Base-by-base conservation (phyloP, 35 echinoderm and acorn worm species). In the Diadema setosum region DNA sequence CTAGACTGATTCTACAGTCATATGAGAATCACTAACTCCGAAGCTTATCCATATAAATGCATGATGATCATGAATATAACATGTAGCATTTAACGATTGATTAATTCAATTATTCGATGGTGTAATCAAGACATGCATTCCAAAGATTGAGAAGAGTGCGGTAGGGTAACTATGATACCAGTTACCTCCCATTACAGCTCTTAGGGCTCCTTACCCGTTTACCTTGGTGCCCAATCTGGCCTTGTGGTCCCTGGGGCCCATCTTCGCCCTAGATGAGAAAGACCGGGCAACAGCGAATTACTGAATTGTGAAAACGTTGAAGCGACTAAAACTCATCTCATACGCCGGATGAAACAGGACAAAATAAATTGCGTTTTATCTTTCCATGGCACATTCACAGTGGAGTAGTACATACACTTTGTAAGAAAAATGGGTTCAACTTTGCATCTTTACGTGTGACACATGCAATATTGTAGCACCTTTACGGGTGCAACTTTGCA, bases 201-300 rank as follows among this genome's bases (percentile, higher is more conserved):
- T 61, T 67, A 0, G 75, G 5, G 44, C 46, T 70, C 50, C 61
- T 65, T 42, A 65, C 85, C 42, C 20, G 85, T 21, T 69, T 48
- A 34, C 85, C 85, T 46, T 35, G 35, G 50, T 45, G 85, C 37
- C 85, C 85, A 25, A 87, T n/a, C 8, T 39, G 61, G 70, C 85
- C 85, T 27, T 39, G 63, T n/a, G 64, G 45, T 20, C 85, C 85
- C 1, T 12, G 42, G 4, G 21, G 31, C 5, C 85, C 85, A 32
- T 65, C 29, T 75, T 70, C 69, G 48, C 85, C 85, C 85, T 87
- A 46, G n/a, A n/a, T n/a, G n/a, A n/a, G n/a, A n/a, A n/a, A n/a
- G n/a, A n/a, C n/a, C n/a, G n/a, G n/a, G n/a, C n/a, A n/a, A n/a
- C n/a, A n/a, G n/a, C n/a, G n/a, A n/a, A n/a, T n/a, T n/a, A n/a